A percentile compares a stretch with the other conserved stretches of the same genome.
Conservation (phyloP, 2,113 vertebrate species). For the Hystrix brachyura region DNA sequence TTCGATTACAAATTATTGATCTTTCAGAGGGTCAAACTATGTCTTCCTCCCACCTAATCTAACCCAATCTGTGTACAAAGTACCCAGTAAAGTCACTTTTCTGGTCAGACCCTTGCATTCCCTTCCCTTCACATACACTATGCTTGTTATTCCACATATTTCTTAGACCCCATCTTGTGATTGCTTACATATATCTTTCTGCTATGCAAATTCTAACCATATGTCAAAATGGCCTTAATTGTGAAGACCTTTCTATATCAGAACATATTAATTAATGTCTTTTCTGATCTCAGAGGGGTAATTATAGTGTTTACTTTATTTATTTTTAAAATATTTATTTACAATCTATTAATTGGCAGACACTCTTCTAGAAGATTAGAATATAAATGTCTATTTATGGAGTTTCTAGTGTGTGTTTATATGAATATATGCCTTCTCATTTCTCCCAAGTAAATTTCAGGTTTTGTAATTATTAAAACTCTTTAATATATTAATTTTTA, state of each 20-base stretch:
- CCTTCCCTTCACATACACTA: background rate
- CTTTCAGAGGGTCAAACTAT: background rate
- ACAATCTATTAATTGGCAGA: background rate
- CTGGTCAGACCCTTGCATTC: fast-evolving
- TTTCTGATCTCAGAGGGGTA: background rate
- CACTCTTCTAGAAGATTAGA: background rate
- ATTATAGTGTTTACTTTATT: background rate
- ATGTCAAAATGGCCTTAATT: background rate
- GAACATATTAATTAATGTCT: fast-evolving
- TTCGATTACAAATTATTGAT: background rate
- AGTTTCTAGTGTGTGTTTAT: background rate
- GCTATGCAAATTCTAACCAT: background rate
- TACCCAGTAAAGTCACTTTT: background rate
- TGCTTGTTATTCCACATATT: background rate
- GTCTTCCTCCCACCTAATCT: background rate
- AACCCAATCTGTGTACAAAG: fast-evolving
- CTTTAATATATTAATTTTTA: background rate
- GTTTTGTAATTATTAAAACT: conserved; percentile 24
- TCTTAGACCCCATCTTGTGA: background rate
- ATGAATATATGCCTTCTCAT: background rate
- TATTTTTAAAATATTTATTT: background rate
- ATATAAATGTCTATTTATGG: background rate
- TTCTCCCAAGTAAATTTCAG: background rate
- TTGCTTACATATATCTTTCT: background rate
- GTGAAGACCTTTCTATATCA: background rate